Evolutionary conservation across 2,797 vertebrate species (phyloP), one percentile per base, ranked within the genome.

Genomic region (Xenentodon cancila): DNA sequence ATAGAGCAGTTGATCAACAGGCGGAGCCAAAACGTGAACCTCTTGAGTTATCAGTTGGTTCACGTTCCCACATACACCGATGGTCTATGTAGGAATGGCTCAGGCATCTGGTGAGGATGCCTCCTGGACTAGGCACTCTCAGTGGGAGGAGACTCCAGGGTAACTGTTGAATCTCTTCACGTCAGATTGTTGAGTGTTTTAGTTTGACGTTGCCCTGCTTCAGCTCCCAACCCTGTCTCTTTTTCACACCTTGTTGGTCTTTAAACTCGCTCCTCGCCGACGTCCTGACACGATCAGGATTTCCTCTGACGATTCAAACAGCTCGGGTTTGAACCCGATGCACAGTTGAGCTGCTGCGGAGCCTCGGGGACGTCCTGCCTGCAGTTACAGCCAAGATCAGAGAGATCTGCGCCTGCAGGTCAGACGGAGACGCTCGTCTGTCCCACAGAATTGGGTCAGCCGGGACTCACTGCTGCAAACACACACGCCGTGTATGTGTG

Each of bases 361-460:
- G 58, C 65, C 79, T 57, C 2, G 9, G 48, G 70, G 51, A 56
- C 5, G 5, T n/a, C 45, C 45, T 7, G 64, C n/a, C 58, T 69
- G 63, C 63, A 62, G 68, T 55, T 54, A 48, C 64, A 61, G 58
- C 48, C 20, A 15, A 34, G 62, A 32, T 51, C 25, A 17, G 46
- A 21, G n/a, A 2, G 51, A 64, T 55, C 42, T 18, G 43, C 43
- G 49, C 18, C 65, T 59, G 66, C 44, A 30, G 54, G 19, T 64
- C 67, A 67, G 60, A 84, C 66, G 56, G 71, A 74, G 63, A 73
- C 34, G 8, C 59, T 16, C 50, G 58, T 72, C 55, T 80, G 72
- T 82, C 77, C 79, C 50, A 0, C 0, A 55, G 20, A 79, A 81
- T 54, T 75, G 60, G 81, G 81, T 77, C 75, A 79, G 9, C 6